A percentile compares a stretch with the other conserved stretches of the same genome.
Conservation (phyloP, 2,797 vertebrate genomes). For the Micromesistius poutassou region DNA sequence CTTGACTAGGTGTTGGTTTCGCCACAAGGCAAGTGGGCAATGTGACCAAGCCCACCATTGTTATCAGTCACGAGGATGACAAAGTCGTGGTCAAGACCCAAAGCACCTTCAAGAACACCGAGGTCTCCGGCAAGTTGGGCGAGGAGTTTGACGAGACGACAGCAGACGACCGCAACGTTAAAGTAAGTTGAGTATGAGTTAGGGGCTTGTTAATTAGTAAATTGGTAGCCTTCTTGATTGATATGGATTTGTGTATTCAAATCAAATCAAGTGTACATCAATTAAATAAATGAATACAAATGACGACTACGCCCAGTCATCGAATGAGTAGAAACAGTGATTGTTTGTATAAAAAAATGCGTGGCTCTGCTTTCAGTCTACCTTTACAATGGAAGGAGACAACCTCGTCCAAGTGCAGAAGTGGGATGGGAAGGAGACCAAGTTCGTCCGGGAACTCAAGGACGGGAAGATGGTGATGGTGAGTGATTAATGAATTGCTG, state of each 20-base stretch:
- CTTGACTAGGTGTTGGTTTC: conserved; percentile 84
- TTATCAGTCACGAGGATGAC: conserved; percentile 86
- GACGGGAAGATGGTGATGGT: conserved; percentile 94
- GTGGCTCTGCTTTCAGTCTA: conserved; percentile 74
- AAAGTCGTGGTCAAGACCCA: conserved; percentile 86
- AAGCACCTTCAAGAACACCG: conserved; percentile 94
- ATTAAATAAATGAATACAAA: background rate
- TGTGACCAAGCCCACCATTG: conserved; percentile 90
- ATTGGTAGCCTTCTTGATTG: background rate
- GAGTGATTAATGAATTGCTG: conserved; percentile 29
- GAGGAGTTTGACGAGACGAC: conserved; percentile 96
- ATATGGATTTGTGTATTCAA: too few species aligned
- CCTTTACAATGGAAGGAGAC: conserved; percentile 84
- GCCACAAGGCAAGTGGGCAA: conserved; percentile 94
- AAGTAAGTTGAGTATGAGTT: conserved; percentile 70
- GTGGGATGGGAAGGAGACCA: conserved; percentile 95
- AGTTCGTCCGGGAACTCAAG: conserved; percentile 89
- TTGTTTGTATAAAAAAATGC: too few species aligned
- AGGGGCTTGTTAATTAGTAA: background rate
- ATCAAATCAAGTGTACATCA: background rate
- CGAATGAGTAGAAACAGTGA: too few species aligned
- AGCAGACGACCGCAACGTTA: conserved; percentile 88
- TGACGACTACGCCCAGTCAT: too few species aligned
- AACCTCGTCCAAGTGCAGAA: conserved; percentile 89
- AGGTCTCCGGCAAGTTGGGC: conserved; percentile 87